Evolutionary conservation across 2,888 invertebrate genomes (phyloP), one percentile per base, ranked within the genome.

Genomic region (Metacarcinus magister): DNA sequence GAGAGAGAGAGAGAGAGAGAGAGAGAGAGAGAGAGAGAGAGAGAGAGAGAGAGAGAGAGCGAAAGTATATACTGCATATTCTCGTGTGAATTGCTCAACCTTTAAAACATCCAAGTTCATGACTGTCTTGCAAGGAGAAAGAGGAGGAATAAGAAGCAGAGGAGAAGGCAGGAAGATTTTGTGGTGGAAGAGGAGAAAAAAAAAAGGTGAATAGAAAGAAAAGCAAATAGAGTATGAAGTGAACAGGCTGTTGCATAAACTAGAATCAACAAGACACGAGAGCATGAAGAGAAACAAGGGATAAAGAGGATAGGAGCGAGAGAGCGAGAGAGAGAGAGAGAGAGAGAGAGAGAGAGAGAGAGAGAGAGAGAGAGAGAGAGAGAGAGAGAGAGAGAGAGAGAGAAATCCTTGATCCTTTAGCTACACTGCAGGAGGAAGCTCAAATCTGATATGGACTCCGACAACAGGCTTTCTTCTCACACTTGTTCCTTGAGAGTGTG

Each of bases 311-410:
- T 48, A 48, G 48, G 48, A 67, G 16, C 16, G 16, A 92, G 48
- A 92, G 46, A 46, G 46, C 32, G 48, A 46, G 92, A 92, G 46
- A 92, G 92, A n/a, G 48, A 46, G 46, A 92, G 92, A 92, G 46
- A 44, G 92, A 92, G 92, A 92, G 44, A 32, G 48, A 54, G 32
- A 54, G 39, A n/a, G 43, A 44, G 32, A n/a, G 46, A 54, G 46
- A 92, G 54, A 44, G 92, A 54, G 46, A 92, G 92, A 92, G 92
- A 92, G 92, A 92, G 92, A 92, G 92, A 92, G 92, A 92, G 92
- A 92, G 92, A 92, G 92, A 92, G 92, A 92, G 92, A 92, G 92
- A 92, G 82, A 82, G 82, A 82, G 67, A 67, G 67, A 67, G 67
- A 67, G 67, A 67, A 23, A 67, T n/a, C n/a, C n/a, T n/a, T n/a